phyloP scores from a whole-genome alignment of 2,113 vertebrate genomes.

The chimpanzee (Pan troglodytes) region DNA sequence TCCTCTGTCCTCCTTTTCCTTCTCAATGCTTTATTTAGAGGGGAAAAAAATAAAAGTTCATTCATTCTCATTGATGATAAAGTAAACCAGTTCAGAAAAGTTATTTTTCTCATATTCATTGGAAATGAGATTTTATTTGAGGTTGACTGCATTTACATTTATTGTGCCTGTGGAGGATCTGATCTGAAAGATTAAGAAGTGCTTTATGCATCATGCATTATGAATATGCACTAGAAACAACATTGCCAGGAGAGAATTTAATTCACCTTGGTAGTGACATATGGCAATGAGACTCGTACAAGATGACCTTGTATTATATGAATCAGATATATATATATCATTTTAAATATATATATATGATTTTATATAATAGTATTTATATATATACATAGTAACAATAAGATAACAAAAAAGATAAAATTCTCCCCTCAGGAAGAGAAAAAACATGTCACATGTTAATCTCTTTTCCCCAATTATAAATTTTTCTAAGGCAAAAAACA shows the following conservation, averaged over 20 bases:
- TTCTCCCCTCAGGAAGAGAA: background rate
- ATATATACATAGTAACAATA: background rate
- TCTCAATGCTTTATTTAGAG: background rate
- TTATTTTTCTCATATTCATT: conserved; percentile 57
- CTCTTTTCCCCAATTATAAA: background rate
- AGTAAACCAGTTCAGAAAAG: conserved; percentile 37
- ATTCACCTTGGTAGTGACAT: conserved; percentile 33
- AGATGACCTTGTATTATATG: background rate
- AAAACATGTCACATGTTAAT: background rate
- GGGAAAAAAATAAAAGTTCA: background rate
- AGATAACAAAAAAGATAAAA: background rate
- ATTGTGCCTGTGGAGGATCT: conserved; percentile 22
- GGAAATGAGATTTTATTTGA: conserved; percentile 52
- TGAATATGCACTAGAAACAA: conserved; percentile 22
- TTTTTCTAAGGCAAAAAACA: background rate
- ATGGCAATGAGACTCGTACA: background rate
- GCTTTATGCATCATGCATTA: conserved; percentile 25
- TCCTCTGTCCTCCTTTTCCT: background rate
- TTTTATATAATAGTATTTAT: no score
- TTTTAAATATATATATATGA: background rate
- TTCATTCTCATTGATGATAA: conserved; percentile 33
- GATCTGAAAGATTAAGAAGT: conserved; percentile 45
- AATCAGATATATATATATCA: background rate
- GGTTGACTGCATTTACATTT: conserved; percentile 50
- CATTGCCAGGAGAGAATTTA: background rate